Base-by-base conservation (phyloP, 2,888 invertebrate genomes). In the Chouioia cunea region DNA sequence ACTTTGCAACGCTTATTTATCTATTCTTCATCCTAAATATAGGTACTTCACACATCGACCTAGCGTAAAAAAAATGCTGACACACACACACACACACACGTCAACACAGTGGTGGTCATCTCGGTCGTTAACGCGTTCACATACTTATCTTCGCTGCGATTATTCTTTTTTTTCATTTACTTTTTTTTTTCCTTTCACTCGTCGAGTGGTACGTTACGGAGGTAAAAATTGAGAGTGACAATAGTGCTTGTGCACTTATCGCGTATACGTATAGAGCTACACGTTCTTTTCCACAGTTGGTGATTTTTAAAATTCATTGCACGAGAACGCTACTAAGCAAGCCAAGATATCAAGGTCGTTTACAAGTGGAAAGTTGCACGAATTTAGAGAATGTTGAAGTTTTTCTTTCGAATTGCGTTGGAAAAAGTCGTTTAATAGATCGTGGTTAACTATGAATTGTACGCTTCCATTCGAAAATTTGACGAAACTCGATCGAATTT, bases 191-290 rank as follows among this genome's bases (percentile, higher is more conserved):
- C 65, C 52, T 52, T 65, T 58, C 65, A 65, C 65, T 65, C 53
- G 23, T 16, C 46, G 22, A 0, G 14, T 4, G 12, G 10, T 36
- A 8, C n/a, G 16, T 16, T 16, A 16, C 10, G 14, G 16, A 20
- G 16, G 16, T 4, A 63, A 68, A 68, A 68, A 68, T 50, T 27
- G 48, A 68, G 62, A 62, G 62, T 57, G 56, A 68, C 53, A 20
- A 36, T 36, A 4, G 50, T 50, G 18, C 50, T 18, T 16, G 50
- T 12, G 50, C 18, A 10, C 18, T n/a, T 48, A 16, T 50, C n/a
- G 12, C 12, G 48, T 48, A 15, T 48, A 48, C 36, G 22, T 56
- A 4, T n/a, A 2, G n/a, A 12, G 4, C 6, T n/a, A 27, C 15
- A n/a, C 10, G 57, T 50, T 48, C 50, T 36, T 62, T 50, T 52